Evolutionary conservation across 2,888 invertebrate species (phyloP), one percentile per base, ranked within the genome.

Genomic region (Ormyrus nitidulus): DNA sequence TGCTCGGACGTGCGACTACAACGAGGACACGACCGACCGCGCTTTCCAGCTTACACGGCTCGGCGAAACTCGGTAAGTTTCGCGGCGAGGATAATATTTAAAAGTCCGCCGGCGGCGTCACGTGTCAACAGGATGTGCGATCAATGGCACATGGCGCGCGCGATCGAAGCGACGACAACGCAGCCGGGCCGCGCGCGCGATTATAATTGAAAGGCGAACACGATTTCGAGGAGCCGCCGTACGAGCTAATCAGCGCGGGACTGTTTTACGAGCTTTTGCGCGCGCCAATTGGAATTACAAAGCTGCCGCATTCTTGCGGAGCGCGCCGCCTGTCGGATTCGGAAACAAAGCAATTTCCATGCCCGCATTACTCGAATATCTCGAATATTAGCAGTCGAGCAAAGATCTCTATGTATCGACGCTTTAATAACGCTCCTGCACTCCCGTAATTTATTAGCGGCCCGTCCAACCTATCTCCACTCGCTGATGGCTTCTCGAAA

Each of bases 41-140:
- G 2, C 48, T 49, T 2, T 19, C 44, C 13, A 2, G 34, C 34
- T 34, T 34, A 56, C 46, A n/a, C 34, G 44, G 58, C 58, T 34
- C 54, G 0, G 34, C 34, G 53, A 19, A 69, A 56, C 58, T 71
- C 34, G 76, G 76, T 54, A 56, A 56, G 56, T 64, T 64, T 66
- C 9, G 11, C 3, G 3, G 34, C 62, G 64, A 61, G 61, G 61
- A 62, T 73, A 68, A 61, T 68, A 73, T 73, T 78, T 78, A 78
- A 78, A 78, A 78, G 68, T 68, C 66, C 54, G 61, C 51, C 19
- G 13, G 61, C 49, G n/a, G 68, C 59, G 72, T 78, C 66, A 72
- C 66, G 72, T 49, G 72, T 78, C 72, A 53, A 78, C 72, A 59
- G 78, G 65, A 78, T 68, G 68, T 54, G 46, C 49, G 66, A 72